Percentiles rank a stretch among this genome's conserved stretches.
These are phyloP conservation scores for Elephas maximus DNA, from an alignment of 2,113 vertebrate species.

Conservation along the genomic window DNA sequence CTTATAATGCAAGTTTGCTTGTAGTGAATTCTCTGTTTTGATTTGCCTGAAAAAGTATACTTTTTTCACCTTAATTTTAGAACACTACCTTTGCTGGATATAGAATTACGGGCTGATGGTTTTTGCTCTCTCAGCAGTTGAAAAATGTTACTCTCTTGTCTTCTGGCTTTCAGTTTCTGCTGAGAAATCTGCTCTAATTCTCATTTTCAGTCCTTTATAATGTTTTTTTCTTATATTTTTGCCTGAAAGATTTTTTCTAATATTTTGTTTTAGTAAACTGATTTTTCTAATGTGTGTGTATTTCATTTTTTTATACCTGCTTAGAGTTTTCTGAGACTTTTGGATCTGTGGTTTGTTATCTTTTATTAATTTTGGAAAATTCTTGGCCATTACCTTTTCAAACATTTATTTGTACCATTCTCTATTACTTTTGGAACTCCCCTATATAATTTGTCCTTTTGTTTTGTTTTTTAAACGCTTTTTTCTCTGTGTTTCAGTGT, in stretches of 20 bases:
- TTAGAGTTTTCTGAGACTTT: neutral
- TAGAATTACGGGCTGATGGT: neutral
- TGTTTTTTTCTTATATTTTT: neutral
- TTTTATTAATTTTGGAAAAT: neutral
- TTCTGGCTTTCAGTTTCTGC: neutral
- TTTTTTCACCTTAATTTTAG: too few species aligned
- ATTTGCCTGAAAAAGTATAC: neutral
- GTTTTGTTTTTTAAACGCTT: neutral
- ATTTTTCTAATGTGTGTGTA: neutral
- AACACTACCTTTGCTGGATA: neutral
- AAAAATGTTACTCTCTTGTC: neutral
- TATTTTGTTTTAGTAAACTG: neutral
- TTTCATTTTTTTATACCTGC: neutral
- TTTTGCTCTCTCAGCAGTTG: neutral
- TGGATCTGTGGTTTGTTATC: neutral
- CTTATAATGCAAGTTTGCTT: too few species aligned
- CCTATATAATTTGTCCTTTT: neutral
- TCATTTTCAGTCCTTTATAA: neutral
- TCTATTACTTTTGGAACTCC: neutral
- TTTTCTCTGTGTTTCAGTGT: neutral
- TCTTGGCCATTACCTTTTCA: neutral
- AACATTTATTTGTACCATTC: neutral
- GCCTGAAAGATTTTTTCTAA: neutral
- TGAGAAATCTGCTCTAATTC: neutral
- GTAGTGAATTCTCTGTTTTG: too few species aligned